Evolutionary conservation across 2,888 invertebrate genomes (phyloP), one percentile per base, ranked within the genome.

Genomic region (Athalia cordata): DNA sequence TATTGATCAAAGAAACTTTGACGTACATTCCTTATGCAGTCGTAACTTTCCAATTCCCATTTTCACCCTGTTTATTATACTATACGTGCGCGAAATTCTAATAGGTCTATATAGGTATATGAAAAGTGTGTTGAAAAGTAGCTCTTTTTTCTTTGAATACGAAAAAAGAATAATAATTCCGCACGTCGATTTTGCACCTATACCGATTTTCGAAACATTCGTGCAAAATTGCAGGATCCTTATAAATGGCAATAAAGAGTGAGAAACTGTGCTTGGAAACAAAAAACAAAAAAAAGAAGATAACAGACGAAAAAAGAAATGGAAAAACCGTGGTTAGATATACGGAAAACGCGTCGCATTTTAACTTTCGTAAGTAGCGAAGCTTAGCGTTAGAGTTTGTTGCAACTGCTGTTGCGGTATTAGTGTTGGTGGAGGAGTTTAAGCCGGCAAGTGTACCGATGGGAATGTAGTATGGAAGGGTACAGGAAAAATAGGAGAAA

Each of bases 321-420:
- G 47, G 59, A 68, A 68, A 68, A 68, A 43, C 29, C 59, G 47
- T 50, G n/a, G 66, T 11, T 47, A 59, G 45, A 59, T 72, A 45
- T 5, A 43, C 59, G 72, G 72, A 72, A 72, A 72, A 72, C 72
- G 72, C 72, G 72, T 72, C 59, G 72, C 72, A 72, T 72, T 72
- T 72, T 59, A 72, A 72, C 72, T 72, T 72, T 59, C 72, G 72
- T 72, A 72, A 72, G 72, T 72, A 59, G 72, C 72, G 13, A 15
- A 72, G 72, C 57, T 72, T 72, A 72, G 72, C 72, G 59, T 57
- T 59, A 43, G 57, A 68, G 68, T 55, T 29, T 4, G 55, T 55
- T 55, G 55, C 11, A n/a, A 55, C n/a, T 55, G 9, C 7, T 55
- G 11, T 9, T 52, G 55, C 11, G n/a, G 55, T 5, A 4, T 55